These are phyloP conservation scores for Anastrepha obliqua DNA, from an alignment of 1,140 invertebrate genomes.

Conservation along the genomic window DNA sequence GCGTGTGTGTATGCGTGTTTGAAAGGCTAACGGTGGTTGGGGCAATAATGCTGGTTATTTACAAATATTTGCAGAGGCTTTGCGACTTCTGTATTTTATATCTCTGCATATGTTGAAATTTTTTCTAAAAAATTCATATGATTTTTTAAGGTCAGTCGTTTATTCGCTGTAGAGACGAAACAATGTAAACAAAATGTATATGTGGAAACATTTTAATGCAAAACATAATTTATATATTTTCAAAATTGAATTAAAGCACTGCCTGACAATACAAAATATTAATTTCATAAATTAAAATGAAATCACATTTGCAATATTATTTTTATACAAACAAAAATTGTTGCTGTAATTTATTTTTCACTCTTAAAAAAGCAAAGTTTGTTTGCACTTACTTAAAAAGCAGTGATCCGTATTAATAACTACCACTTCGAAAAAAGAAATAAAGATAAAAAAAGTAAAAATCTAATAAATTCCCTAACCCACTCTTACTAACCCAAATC, in stretches of 20 bases:
- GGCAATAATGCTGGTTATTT: constrained; percentile 67
- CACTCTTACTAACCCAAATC: background rate
- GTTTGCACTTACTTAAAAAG: background rate
- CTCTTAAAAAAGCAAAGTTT: background rate
- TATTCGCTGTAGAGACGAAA: background rate
- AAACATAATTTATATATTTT: too few relatives aligned
- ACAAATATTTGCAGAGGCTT: constrained; percentile 67
- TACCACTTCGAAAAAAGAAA: background rate
- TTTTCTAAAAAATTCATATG: background rate
- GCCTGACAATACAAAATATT: background rate
- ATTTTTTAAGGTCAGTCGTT: background rate
- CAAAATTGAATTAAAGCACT: too few relatives aligned
- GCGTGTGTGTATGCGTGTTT: background rate
- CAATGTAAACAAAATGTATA: too few relatives aligned
- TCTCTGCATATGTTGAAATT: constrained; percentile 25
- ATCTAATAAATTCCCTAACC: background rate
- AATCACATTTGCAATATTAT: background rate
- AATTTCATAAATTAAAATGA: background rate
- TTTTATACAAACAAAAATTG: background rate
- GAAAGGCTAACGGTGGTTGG: constrained; percentile 57
- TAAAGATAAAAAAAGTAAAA: background rate
- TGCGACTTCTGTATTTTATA: constrained; percentile 57
- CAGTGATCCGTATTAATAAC: background rate
- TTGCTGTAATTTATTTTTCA: background rate
- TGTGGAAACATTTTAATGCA: too few relatives aligned